Conservation (phyloP, 2,797 vertebrate genomes). For the Petrocephalus schoutedeni region DNA sequence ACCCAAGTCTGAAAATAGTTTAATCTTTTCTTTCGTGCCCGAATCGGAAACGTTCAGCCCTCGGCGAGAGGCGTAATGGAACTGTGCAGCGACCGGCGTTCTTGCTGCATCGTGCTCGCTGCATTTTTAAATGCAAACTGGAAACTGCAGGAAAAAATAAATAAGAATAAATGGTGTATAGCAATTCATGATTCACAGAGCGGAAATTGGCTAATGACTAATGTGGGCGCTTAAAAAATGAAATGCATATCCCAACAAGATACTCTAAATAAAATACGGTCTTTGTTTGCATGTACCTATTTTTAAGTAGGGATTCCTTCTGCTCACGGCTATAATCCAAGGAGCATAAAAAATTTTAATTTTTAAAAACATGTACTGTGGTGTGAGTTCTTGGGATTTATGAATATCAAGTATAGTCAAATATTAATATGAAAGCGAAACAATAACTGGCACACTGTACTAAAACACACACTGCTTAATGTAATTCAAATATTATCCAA, state of each 20-base stretch:
- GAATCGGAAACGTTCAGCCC: neutral
- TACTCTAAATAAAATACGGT: neutral
- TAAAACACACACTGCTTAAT: constrained; percentile 5
- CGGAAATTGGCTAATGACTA: constrained; percentile 5
- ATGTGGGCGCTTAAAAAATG: neutral
- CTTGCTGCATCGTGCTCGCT: neutral
- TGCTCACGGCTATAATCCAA: neutral
- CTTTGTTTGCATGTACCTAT: neutral
- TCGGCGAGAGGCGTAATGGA: neutral
- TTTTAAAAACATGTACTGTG: neutral
- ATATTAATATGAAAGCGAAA: neutral
- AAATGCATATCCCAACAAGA: neutral
- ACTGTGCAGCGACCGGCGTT: neutral
- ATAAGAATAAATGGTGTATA: neutral
- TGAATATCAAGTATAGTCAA: neutral
- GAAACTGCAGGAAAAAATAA: neutral
- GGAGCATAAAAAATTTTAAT: neutral
- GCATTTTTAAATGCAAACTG: constrained; percentile 2
- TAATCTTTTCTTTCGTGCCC: constrained; percentile 1
- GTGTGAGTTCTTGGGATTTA: neutral
- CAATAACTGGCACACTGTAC: neutral
- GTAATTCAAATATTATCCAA: neutral
- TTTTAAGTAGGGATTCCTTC: neutral
- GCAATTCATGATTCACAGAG: neutral
- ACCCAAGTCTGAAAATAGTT: constrained; percentile 12